A percentile compares a stretch with the other conserved stretches of the same genome.
Conservation (phyloP, 2,113 vertebrate genomes). For the Phasianus colchicus region DNA sequence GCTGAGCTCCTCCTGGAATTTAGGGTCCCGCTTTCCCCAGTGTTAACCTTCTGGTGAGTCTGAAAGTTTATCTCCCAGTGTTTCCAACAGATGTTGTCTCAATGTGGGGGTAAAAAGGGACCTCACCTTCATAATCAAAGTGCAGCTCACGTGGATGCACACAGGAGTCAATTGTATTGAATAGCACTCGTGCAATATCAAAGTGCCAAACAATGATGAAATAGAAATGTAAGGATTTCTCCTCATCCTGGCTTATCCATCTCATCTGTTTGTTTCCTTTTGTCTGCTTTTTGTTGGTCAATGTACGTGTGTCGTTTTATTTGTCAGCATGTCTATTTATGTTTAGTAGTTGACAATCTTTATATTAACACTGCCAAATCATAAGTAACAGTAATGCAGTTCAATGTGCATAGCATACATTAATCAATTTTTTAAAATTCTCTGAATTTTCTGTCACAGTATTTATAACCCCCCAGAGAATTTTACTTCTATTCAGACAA, state of each 20-base stretch:
- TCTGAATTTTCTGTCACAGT: not conserved
- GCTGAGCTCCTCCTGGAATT: not conserved
- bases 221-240: not conserved
- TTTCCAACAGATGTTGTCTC: not conserved
- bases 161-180: not conserved
- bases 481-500: constrained; percentile 4
- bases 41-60: not conserved
- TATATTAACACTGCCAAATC: not conserved
- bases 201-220: not conserved
- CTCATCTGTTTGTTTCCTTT: not conserved
- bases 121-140: not conserved
- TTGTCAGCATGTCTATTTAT: not conserved
- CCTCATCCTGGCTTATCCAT: not conserved
- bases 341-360: not conserved
- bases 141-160: not conserved
- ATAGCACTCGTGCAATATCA: not conserved
- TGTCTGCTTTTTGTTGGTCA: not conserved
- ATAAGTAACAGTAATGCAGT: not conserved
- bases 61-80: not conserved
- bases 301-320: not conserved
- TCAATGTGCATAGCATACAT: not conserved
- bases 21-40: not conserved
- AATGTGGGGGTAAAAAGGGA: not conserved
- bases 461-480: not conserved
- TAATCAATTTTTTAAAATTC: not conserved